These are phyloP conservation scores for Thalassoma bifasciatum DNA, from an alignment of 2,113 vertebrate species.

Conservation along the genomic window DNA sequence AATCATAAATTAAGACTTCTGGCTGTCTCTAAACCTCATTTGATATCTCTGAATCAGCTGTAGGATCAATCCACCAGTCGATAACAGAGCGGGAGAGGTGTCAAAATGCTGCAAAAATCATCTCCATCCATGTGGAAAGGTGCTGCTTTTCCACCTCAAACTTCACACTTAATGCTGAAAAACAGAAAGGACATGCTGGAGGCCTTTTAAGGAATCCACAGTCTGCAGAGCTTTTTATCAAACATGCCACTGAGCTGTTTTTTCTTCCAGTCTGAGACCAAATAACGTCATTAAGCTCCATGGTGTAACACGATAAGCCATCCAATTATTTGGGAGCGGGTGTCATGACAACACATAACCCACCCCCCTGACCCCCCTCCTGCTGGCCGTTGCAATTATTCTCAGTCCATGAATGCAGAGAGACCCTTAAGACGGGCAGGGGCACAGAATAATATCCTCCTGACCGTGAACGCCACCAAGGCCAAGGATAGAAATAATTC, in stretches of 20 bases:
- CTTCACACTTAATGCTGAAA: not conserved
- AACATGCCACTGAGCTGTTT: not conserved
- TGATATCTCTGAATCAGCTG: slow-evolving; percentile 8
- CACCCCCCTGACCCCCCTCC: not conserved
- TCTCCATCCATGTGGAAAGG: not conserved
- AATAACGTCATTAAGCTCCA: slow-evolving; percentile 66
- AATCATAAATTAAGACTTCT: no score
- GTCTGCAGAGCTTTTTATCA: not conserved
- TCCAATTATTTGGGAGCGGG: slow-evolving; percentile 64
- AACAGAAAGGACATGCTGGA: not conserved
- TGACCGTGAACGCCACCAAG: slow-evolving; percentile 25
- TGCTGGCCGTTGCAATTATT: slow-evolving; percentile 27
- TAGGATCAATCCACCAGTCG: slow-evolving; percentile 13
- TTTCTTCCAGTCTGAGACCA: slow-evolving; percentile 32
- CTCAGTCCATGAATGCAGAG: slow-evolving; percentile 54
- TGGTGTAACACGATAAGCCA: slow-evolving; percentile 65
- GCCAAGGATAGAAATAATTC: slow-evolving; percentile 45
- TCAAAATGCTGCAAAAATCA: slow-evolving; percentile 2
- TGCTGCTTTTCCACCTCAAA: slow-evolving; percentile 11
- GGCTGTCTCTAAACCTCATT: slow-evolving; percentile 30
- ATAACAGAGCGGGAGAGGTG: slow-evolving; percentile 6
- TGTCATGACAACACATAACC: slow-evolving; percentile 71
- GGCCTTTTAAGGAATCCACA: slow-evolving; percentile 12
- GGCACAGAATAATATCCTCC: slow-evolving; percentile 33
- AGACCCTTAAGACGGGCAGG: slow-evolving; percentile 33